Conservation (phyloP, 2,113 vertebrate genomes). For the Crocuta crocuta region DNA sequence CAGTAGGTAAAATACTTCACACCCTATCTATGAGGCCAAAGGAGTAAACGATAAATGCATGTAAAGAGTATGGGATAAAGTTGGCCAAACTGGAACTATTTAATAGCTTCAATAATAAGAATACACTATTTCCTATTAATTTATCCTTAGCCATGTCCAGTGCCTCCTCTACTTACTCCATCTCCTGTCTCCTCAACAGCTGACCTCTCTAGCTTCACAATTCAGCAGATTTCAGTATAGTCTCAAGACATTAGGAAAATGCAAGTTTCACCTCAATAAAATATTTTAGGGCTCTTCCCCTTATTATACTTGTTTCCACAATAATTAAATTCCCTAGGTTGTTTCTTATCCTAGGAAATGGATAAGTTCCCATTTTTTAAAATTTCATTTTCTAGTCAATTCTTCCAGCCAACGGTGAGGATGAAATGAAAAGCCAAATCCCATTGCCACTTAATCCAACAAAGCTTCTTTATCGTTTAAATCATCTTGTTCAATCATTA, state of each 20-base stretch:
- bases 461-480: neutral
- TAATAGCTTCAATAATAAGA: neutral
- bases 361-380: neutral
- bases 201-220: neutral
- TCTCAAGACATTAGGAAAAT: conserved; percentile 25
- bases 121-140: neutral
- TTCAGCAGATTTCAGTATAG: neutral
- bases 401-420: neutral
- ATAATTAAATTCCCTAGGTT: conserved; percentile 6
- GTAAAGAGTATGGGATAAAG: neutral
- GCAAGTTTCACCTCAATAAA: conserved; percentile 45
- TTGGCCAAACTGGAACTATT: neutral
- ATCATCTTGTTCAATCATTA: neutral
- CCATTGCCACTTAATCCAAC: neutral
- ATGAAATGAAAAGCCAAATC: neutral
- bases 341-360: neutral
- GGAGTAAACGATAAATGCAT: neutral
- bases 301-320: conserved; percentile 49
- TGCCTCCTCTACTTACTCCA: neutral
- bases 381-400: conserved; percentile 21
- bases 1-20: neutral
- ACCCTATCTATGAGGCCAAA: neutral
- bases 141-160: neutral
- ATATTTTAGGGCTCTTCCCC: neutral
- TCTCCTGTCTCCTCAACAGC: neutral